These are phyloP conservation scores for Hymenochirus boettgeri DNA, from an alignment of 2,113 vertebrate genomes.

Conservation along the genomic window DNA sequence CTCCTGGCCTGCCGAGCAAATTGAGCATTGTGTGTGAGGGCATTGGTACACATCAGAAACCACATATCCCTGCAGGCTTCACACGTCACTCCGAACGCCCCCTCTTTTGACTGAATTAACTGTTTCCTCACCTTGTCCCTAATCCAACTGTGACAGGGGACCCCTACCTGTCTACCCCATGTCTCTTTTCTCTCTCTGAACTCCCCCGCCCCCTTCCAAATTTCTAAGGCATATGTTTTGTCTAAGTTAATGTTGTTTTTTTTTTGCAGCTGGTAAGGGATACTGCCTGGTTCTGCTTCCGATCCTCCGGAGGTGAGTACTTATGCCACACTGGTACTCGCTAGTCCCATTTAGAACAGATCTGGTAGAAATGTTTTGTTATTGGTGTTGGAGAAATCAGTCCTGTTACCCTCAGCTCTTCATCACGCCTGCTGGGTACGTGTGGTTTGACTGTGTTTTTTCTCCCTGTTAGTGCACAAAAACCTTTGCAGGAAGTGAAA, in stretches of 20 bases:
- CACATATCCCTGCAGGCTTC: constrained; percentile 31
- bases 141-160: not conserved
- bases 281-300: constrained; percentile 87
- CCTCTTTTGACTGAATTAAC: not conserved
- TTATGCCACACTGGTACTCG: too few species aligned
- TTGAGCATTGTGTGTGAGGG: constrained; percentile 3
- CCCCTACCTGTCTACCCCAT: not conserved
- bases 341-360: too few species aligned
- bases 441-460: not conserved
- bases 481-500: constrained; percentile 89
- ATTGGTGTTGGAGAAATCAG: too few species aligned
- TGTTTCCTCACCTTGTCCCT: not conserved
- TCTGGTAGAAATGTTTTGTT: too few species aligned
- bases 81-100: constrained; percentile 24
- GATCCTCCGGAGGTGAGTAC: constrained; percentile 83
- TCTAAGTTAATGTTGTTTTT: too few species aligned
- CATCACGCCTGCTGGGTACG: too few species aligned
- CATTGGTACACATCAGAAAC: constrained; percentile 11
- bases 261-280: constrained; percentile 82
- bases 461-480: constrained; percentile 77
- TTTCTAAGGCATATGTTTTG: too few species aligned
- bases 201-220: constrained; percentile 5
- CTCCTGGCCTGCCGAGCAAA: not conserved
- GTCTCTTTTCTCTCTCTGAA: not conserved
- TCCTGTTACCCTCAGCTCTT: too few species aligned